Evolutionary conservation across 2,888 invertebrate genomes (phyloP).

Genomic region (Thymelicus sylvestris): DNA sequence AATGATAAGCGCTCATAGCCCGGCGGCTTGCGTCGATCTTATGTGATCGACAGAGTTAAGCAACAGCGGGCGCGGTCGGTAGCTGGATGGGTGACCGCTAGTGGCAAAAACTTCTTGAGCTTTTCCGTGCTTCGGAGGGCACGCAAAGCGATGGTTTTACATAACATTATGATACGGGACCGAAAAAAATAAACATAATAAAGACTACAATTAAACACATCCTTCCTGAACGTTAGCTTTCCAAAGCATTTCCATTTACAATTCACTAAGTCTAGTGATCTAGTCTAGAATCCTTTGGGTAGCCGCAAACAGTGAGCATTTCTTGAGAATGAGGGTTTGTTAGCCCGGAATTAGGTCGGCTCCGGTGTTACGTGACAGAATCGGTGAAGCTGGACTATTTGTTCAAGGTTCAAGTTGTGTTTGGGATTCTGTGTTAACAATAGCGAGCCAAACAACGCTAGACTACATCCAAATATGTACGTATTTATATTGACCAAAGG

Average conservation of each 20-base stretch:
- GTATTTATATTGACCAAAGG: no score
- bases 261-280: conserved; percentile 8
- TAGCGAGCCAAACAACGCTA: background rate
- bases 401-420: background rate
- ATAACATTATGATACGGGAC: no score
- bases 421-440: conserved; percentile 1
- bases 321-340: conserved; percentile 12
- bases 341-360: conserved; percentile 8
- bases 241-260: conserved; percentile 8
- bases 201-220: background rate
- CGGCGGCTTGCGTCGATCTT: no score
- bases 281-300: conserved; percentile 1
- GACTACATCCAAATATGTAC: background rate
- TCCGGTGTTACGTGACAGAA: conserved; percentile 6
- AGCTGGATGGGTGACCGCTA: no score
- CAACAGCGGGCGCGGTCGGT: no score
- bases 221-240: background rate
- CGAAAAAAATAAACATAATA: no score
- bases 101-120: no score
- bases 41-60: no score
- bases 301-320: conserved; percentile 12
- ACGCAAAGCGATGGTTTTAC: no score
- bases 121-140: no score
- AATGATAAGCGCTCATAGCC: no score
- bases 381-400: conserved; percentile 1